Evolutionary conservation across 2,113 vertebrate genomes (phyloP).

Genomic region (Scartelaos histophorus): DNA sequence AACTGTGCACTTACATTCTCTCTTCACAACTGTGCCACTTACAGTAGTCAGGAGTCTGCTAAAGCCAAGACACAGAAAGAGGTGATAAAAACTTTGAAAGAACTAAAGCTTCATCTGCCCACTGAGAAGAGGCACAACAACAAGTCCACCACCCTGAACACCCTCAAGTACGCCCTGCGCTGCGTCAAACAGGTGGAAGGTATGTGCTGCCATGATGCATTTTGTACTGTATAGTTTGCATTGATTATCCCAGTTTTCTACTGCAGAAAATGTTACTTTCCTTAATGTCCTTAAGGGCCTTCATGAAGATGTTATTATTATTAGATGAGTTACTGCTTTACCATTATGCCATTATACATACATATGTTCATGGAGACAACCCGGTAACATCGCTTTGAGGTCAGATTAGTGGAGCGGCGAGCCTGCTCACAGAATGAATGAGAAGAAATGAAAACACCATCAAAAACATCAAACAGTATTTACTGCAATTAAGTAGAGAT

Average conservation of each 20-base stretch:
- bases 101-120: conserved; percentile 90
- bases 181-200: conserved; percentile 96
- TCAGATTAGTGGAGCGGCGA: no score
- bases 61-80: conserved; percentile 92
- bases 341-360: no score
- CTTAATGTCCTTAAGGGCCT: no score
- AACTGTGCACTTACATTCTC: background rate
- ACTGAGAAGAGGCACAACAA: conserved; percentile 83
- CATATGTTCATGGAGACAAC: no score
- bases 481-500: no score
- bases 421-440: no score
- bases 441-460: no score
- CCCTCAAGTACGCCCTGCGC: conserved; percentile 88
- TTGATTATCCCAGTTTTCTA: background rate
- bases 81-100: conserved; percentile 86
- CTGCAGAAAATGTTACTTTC: background rate
- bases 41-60: conserved; percentile 87
- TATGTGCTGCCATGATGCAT: conserved; percentile 48
- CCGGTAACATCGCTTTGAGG: no score
- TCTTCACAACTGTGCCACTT: conserved; percentile 33
- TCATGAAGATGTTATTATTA: background rate
- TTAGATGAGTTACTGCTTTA: no score
- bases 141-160: conserved; percentile 84
- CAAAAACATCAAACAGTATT: no score
- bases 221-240: background rate